A percentile compares a stretch with the other conserved stretches of the same genome.
Conservation (phyloP, 2,113 vertebrate species). For the Chloropsis hardwickii region DNA sequence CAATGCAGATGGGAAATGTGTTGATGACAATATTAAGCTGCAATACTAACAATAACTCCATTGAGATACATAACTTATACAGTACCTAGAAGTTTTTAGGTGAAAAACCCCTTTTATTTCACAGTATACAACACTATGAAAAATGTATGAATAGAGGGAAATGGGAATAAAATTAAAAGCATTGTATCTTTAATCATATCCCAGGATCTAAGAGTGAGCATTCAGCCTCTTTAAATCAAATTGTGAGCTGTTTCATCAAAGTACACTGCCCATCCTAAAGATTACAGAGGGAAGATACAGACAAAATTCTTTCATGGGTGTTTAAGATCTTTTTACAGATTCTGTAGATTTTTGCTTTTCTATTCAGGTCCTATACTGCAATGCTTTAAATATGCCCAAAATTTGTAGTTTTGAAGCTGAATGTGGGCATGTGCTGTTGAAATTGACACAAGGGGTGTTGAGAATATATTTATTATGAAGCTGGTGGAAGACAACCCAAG, state of each 20-base stretch:
- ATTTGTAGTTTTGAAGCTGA: not conserved
- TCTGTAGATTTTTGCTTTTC: not conserved
- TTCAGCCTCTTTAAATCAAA: not conserved
- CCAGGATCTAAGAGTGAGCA: not conserved
- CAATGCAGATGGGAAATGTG: not conserved
- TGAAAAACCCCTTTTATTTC: not conserved
- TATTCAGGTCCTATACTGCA: not conserved
- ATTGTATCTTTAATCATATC: not conserved
- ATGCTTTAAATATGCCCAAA: not conserved
- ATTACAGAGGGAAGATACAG: not conserved
- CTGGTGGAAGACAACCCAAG: not conserved
- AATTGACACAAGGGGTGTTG: not conserved
- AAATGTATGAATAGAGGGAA: not conserved
- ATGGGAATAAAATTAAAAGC: not conserved
- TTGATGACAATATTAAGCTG: not conserved
- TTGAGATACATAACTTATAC: not conserved
- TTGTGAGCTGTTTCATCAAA: not conserved
- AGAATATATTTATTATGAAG: not conserved
- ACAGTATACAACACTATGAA: not conserved
- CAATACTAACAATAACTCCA: not conserved
- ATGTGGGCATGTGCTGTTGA: not conserved
- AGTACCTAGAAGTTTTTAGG: not conserved
- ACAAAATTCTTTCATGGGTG: not conserved
- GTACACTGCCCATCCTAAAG: not conserved
- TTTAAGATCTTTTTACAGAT: not conserved